These are phyloP conservation scores for Psilopogon haemacephalus DNA, from an alignment of 2,113 vertebrate genomes.

Conservation along the genomic window DNA sequence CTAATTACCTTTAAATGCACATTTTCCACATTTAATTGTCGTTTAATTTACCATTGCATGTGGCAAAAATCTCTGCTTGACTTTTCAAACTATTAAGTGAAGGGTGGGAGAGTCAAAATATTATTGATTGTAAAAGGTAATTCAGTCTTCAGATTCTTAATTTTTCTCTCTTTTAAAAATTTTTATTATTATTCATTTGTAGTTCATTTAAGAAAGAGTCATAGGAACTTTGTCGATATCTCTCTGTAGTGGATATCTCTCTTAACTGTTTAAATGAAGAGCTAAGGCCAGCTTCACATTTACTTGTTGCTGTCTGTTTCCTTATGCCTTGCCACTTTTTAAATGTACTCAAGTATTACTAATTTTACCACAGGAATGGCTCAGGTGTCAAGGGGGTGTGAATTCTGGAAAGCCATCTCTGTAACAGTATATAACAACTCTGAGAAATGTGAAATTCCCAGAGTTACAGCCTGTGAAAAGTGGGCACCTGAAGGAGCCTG, in stretches of 20 bases:
- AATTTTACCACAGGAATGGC: not conserved
- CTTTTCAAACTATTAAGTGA: not conserved
- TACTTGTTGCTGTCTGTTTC: not conserved
- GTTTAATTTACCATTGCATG: not conserved
- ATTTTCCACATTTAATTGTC: not conserved
- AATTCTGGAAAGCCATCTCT: not conserved
- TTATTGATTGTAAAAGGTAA: not conserved
- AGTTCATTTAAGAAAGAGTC: not conserved
- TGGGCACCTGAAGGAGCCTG: accelerated
- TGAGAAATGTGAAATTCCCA: not conserved
- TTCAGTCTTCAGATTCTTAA: too few relatives aligned
- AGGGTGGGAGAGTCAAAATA: not conserved
- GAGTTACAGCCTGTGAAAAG: not conserved
- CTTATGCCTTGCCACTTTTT: not conserved
- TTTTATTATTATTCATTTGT: not conserved
- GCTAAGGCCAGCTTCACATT: not conserved
- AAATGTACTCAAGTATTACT: not conserved
- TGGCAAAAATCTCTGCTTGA: not conserved
- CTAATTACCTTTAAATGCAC: not conserved
- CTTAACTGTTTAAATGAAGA: not conserved
- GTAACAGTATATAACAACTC: not conserved
- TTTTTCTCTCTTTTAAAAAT: too few relatives aligned
- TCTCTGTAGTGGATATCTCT: not conserved
- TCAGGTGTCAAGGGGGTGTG: not conserved
- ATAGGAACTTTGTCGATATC: not conserved